phyloP scores from a whole-genome alignment of 2,888 invertebrate species.

The Leptinotarsa tumamoca region DNA sequence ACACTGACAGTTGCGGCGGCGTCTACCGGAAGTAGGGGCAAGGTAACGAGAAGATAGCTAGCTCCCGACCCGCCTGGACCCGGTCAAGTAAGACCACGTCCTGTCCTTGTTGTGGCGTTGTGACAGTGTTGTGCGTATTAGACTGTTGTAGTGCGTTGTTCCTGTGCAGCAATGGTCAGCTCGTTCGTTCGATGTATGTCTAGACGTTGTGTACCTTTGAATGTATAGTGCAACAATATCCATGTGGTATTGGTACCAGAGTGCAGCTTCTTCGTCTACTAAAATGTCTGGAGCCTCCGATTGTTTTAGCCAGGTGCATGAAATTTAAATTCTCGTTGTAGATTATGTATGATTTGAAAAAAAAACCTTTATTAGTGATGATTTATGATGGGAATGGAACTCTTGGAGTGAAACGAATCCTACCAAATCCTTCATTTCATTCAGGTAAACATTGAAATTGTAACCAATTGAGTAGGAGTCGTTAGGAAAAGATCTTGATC shows the following conservation, averaged over 20 bases:
- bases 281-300: conserved; percentile 2
- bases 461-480: no score
- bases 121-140: conserved; percentile 66
- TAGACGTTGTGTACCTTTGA: conserved; percentile 62
- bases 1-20: conserved; percentile 69
- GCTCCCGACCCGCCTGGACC: conserved; percentile 67
- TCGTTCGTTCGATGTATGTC: conserved; percentile 67
- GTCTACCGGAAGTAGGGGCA: conserved; percentile 74
- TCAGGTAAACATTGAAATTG: no score
- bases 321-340: not conserved
- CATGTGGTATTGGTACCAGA: conserved; percentile 14
- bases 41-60: conserved; percentile 75
- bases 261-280: conserved; percentile 46
- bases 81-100: conserved; percentile 67
- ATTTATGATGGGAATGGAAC: not conserved
- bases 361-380: not conserved
- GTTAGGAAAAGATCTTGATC: no score
- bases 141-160: conserved; percentile 66
- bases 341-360: not conserved
- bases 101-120: conserved; percentile 67
- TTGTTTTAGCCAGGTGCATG: conserved; percentile 1
- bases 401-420: no score
- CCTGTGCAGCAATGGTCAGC: conserved; percentile 65
- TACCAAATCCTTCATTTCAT: no score
- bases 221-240: conserved; percentile 50